A percentile compares a stretch with the other conserved stretches of the same genome.
These are phyloP conservation scores for Procavia capensis DNA, from an alignment of 2,113 vertebrate species.

Conservation along the genomic window DNA sequence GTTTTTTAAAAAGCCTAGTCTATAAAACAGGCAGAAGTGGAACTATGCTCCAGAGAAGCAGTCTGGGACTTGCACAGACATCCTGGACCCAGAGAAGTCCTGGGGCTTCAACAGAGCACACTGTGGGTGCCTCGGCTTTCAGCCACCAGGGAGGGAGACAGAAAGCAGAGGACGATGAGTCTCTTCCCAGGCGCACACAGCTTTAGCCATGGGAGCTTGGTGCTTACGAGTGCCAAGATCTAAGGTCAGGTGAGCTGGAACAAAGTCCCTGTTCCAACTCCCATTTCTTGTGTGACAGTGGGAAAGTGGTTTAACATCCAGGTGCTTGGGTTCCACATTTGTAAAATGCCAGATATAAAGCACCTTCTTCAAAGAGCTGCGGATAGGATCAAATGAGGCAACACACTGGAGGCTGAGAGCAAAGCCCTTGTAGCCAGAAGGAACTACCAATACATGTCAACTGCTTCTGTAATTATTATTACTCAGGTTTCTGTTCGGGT, in stretches of 20 bases:
- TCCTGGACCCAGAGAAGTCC: background rate
- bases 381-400: background rate
- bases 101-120: background rate
- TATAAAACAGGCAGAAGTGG: background rate
- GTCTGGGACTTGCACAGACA: background rate
- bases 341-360: background rate
- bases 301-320: background rate
- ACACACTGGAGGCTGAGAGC: background rate
- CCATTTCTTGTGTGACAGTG: background rate
- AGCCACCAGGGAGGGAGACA: background rate
- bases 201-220: background rate
- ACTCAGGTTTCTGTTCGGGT: background rate
- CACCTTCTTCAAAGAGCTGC: background rate
- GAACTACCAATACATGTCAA: background rate
- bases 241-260: background rate
- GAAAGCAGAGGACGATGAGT: background rate
- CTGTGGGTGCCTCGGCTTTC: background rate
- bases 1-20: background rate
- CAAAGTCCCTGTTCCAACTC: background rate
- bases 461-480: background rate
- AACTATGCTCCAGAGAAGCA: background rate
- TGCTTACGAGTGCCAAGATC: background rate
- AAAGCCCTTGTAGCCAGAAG: background rate
- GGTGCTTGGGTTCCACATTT: background rate
- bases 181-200: background rate